Evolutionary conservation across 2,888 invertebrate genomes (phyloP).

Genomic region (Lymantria dispar): DNA sequence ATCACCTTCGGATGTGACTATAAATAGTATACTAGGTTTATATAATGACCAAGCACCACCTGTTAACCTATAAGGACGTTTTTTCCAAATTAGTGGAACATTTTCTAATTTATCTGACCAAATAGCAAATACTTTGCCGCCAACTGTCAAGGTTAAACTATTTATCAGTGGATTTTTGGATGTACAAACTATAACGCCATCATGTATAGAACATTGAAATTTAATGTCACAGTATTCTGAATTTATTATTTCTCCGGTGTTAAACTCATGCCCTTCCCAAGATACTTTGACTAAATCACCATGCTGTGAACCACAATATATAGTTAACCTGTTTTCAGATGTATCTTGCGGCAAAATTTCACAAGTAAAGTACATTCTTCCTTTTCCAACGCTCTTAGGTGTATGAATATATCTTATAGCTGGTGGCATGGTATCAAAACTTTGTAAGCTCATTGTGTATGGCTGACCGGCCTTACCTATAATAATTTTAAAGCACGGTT

Average conservation of each 20-base stretch:
- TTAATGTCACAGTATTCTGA: conserved; percentile 78
- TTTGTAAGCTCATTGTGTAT: conserved; percentile 64
- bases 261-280: conserved; percentile 87
- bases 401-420: conserved; percentile 54
- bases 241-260: conserved; percentile 83
- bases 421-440: conserved; percentile 63
- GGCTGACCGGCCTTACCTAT: conserved; percentile 69
- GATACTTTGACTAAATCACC: conserved; percentile 70
- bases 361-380: conserved; percentile 67
- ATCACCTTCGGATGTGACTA: conserved; percentile 87
- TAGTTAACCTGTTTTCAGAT: conserved; percentile 46
- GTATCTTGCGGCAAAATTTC: conserved; percentile 55
- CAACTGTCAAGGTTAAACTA: conserved; percentile 86
- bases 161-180: conserved; percentile 84
- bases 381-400: conserved; percentile 50
- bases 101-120: conserved; percentile 86
- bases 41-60: conserved; percentile 89
- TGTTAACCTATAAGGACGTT: conserved; percentile 81
- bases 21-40: conserved; percentile 86
- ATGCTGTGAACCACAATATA: conserved; percentile 67
- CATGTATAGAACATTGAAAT: conserved; percentile 83
- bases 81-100: conserved; percentile 86
- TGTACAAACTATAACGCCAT: conserved; percentile 85
- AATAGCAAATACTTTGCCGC: conserved; percentile 88
- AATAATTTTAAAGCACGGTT: conserved; percentile 83